Evolutionary conservation across 2,113 vertebrate species (phyloP).

Genomic region (Labrus mixtus): DNA sequence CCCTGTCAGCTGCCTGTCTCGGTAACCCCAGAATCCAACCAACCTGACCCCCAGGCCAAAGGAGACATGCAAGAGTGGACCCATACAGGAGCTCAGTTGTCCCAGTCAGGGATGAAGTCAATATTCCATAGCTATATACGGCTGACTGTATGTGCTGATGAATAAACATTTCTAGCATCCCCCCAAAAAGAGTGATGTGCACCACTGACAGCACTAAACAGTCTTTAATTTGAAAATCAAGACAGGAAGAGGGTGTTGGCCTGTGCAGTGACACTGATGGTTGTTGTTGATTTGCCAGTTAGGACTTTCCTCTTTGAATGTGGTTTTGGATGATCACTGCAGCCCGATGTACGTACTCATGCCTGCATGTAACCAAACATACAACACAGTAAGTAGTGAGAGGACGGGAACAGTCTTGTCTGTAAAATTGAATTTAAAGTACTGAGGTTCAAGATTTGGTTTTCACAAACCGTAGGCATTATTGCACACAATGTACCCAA

Average conservation of each 20-base stretch:
- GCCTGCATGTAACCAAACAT: constrained; percentile 9
- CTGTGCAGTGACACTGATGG: constrained; percentile 49
- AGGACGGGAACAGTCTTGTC: background rate
- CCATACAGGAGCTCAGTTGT: constrained; percentile 48
- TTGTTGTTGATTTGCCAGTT: constrained; percentile 51
- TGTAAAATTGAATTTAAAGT: background rate
- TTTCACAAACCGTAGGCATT: background rate
- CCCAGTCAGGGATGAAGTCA: constrained; percentile 57
- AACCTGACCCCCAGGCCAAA: constrained; percentile 21
- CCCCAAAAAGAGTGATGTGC: constrained; percentile 31
- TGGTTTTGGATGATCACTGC: constrained; percentile 12
- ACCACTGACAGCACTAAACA: constrained; percentile 40
- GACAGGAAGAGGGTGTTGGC: constrained; percentile 46
- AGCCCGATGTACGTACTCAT: constrained; percentile 14
- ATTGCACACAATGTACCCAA: background rate
- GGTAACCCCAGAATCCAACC: constrained; percentile 14
- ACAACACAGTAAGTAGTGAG: background rate
- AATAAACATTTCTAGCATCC: constrained; percentile 57
- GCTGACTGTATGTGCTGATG: constrained; percentile 32
- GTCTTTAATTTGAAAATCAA: constrained; percentile 51
- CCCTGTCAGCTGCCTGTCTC: constrained; percentile 17
- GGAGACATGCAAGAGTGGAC: constrained; percentile 55
- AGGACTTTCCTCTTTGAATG: constrained; percentile 30
- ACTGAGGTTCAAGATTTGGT: background rate
- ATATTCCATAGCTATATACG: constrained; percentile 37